A percentile compares a stretch with the other conserved stretches of the same genome.
Evolutionary conservation across 2,797 vertebrate species (phyloP).

Genomic region (Premnoplex brunnescens): DNA sequence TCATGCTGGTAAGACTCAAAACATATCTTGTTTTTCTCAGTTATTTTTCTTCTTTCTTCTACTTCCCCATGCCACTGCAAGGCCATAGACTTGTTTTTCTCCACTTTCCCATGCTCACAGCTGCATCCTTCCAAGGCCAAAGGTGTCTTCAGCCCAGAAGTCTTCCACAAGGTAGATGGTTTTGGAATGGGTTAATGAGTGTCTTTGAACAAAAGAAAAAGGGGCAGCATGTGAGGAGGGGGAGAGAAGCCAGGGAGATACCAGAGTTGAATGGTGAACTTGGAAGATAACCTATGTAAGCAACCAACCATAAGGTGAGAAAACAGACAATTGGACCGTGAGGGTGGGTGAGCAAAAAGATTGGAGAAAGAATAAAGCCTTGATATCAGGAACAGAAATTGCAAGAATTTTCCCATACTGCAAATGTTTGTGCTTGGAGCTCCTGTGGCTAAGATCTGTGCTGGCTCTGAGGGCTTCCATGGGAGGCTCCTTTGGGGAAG

Average conservation of each 20-base stretch:
- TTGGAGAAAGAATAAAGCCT: background rate
- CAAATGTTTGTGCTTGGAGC: background rate
- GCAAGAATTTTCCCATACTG: background rate
- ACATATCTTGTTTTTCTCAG: too few species aligned
- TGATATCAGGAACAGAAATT: background rate
- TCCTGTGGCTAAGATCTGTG: background rate
- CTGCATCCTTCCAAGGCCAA: too few species aligned
- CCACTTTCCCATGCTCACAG: too few species aligned
- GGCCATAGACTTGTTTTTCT: too few species aligned
- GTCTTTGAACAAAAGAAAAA: background rate
- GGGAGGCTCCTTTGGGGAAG: background rate
- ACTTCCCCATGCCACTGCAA: too few species aligned
- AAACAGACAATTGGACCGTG: background rate
- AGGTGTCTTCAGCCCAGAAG: too few species aligned
- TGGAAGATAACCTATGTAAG: background rate
- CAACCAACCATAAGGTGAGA: background rate
- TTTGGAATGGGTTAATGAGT: background rate
- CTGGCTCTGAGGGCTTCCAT: background rate
- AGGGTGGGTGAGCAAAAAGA: background rate
- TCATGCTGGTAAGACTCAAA: too few species aligned
- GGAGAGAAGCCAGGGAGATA: background rate
- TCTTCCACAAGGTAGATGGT: too few species aligned
- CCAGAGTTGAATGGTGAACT: background rate
- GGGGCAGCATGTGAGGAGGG: background rate
- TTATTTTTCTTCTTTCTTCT: too few species aligned